phyloP scores from a whole-genome alignment of 2,888 invertebrate species.

The Acrobeloides nanus region DNA sequence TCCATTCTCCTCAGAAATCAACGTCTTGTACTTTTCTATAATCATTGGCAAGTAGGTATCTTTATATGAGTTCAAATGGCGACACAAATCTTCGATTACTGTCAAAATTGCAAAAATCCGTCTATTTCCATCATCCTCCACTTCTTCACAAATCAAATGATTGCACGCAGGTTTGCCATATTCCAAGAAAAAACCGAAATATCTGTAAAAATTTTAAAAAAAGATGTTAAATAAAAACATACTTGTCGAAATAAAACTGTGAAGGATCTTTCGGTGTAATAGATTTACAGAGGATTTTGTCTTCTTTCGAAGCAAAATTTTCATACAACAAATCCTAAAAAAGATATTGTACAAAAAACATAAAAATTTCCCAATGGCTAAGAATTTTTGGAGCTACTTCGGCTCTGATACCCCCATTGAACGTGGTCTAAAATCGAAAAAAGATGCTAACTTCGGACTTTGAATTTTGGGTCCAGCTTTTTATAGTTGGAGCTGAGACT shows the following conservation, averaged over 20 bases:
- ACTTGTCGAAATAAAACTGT: constrained; percentile 28
- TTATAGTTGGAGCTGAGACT: constrained; percentile 23
- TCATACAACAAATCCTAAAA: constrained; percentile 20
- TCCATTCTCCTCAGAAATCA: constrained; percentile 11
- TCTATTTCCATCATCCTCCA: constrained; percentile 10
- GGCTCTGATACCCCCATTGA: too few species aligned
- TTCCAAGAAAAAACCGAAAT: constrained; percentile 20
- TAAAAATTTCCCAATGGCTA: background rate
- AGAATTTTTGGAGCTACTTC: background rate
- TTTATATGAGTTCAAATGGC: constrained; percentile 10
- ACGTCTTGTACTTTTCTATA: constrained; percentile 14
- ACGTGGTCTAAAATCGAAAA: too few species aligned
- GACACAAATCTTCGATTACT: constrained; percentile 7
- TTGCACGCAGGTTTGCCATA: constrained; percentile 23
- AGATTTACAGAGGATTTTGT: constrained; percentile 3
- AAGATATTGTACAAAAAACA: background rate
- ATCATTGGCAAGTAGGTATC: constrained; percentile 4
- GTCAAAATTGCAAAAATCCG: constrained; percentile 10
- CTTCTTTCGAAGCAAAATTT: constrained; percentile 8
- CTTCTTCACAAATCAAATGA: constrained; percentile 23
- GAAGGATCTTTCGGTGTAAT: constrained; percentile 4
- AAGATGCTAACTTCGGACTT: too few species aligned
- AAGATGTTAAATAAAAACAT: too few species aligned
- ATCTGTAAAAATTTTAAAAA: too few species aligned
- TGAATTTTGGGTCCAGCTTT: constrained; percentile 12